Evolutionary conservation across 2,797 vertebrate genomes (phyloP).

Genomic region (Acrossocheilus wenchowensis): DNA sequence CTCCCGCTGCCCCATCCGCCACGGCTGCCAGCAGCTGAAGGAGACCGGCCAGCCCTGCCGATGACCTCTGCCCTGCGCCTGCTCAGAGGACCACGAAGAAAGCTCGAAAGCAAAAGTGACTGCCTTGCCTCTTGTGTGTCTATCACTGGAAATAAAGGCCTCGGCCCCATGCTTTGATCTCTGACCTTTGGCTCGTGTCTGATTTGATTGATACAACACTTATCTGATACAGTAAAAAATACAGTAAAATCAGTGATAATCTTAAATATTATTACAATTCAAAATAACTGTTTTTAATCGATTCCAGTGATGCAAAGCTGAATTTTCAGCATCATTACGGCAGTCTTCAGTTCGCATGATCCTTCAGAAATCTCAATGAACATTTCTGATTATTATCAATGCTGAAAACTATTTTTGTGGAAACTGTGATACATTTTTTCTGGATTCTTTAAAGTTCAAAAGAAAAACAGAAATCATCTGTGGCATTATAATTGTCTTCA

Average conservation of each 20-base stretch:
- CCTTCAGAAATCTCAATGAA: neutral
- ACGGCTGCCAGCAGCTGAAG: slow-evolving; percentile 63
- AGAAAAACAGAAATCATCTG: neutral
- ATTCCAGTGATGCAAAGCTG: neutral
- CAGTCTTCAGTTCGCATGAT: neutral
- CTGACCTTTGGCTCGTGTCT: slow-evolving; percentile 17
- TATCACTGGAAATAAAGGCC: slow-evolving; percentile 74
- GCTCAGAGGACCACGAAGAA: slow-evolving; percentile 46
- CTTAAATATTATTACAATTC: neutral
- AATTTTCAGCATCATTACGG: neutral
- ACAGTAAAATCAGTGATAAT: neutral
- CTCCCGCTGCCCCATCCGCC: slow-evolving; percentile 58
- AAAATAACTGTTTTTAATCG: neutral
- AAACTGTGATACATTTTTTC: neutral
- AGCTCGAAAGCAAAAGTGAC: slow-evolving; percentile 57
- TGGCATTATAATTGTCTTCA: neutral
- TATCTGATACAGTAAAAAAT: neutral
- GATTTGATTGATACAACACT: neutral
- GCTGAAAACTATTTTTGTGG: no score
- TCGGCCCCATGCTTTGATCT: slow-evolving; percentile 63
- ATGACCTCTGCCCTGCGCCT: slow-evolving; percentile 41
- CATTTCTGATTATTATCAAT: no score
- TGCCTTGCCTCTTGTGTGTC: slow-evolving; percentile 59
- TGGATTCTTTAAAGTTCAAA: no score
- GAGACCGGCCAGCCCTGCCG: slow-evolving; percentile 40